Conservation (phyloP, 2,113 vertebrate species). For the Phaethornis superciliosus region DNA sequence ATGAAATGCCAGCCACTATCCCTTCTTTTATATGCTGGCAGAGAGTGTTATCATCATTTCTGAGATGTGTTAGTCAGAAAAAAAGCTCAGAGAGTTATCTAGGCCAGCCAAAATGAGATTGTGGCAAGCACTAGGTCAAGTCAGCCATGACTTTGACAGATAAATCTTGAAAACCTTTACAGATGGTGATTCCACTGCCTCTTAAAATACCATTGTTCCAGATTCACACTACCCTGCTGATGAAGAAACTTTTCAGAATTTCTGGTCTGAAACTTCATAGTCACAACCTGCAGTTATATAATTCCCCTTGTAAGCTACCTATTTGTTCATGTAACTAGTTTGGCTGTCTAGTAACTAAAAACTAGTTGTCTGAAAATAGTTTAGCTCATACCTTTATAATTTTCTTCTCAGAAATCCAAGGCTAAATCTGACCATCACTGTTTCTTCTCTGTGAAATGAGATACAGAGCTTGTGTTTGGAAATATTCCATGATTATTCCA, state of each 20-base stretch:
- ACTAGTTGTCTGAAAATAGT: not conserved
- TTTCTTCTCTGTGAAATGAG: not conserved
- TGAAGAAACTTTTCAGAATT: not conserved
- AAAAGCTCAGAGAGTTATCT: not conserved
- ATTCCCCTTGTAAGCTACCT: not conserved
- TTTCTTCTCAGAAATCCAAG: not conserved
- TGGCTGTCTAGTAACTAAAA: not conserved
- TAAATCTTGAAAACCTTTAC: not conserved
- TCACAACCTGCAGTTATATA: not conserved
- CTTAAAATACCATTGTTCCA: not conserved
- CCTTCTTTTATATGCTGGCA: not conserved
- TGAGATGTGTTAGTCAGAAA: not conserved
- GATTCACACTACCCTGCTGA: not conserved
- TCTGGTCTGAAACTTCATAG: not conserved
- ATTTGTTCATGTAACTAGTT: not conserved
- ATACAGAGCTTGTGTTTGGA: not conserved
- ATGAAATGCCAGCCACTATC: not conserved
- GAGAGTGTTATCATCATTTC: not conserved
- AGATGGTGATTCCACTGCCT: not conserved
- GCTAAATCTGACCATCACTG: not conserved
- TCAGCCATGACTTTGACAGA: not conserved
- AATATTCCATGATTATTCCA: not conserved
- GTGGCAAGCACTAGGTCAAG: not conserved
- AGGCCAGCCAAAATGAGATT: not conserved
- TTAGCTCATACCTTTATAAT: not conserved